These are phyloP conservation scores for Tiliacea aurago DNA, from an alignment of 2,888 invertebrate genomes.

Conservation along the genomic window DNA sequence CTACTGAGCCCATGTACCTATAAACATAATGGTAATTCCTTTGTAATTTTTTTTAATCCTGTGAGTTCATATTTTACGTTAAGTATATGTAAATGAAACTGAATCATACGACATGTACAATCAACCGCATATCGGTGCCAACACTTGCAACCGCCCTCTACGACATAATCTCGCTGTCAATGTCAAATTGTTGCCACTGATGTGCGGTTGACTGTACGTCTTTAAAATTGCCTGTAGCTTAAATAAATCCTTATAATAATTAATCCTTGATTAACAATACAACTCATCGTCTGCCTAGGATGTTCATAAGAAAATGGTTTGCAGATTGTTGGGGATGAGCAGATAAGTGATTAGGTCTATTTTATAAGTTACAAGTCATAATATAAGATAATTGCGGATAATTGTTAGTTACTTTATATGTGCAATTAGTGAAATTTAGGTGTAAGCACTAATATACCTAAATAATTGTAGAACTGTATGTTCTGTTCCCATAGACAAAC, in stretches of 20 bases:
- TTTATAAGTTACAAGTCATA: too few species aligned
- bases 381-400: too few species aligned
- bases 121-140: background rate
- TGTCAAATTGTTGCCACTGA: background rate
- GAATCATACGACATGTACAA: background rate
- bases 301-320: too few species aligned
- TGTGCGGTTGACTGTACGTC: background rate
- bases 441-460: too few species aligned
- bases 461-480: too few species aligned
- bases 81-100: background rate
- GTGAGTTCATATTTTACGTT: background rate
- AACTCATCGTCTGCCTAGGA: background rate
- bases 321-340: too few species aligned
- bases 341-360: too few species aligned
- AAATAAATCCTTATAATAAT: too few species aligned
- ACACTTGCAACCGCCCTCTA: background rate
- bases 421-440: too few species aligned
- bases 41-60: background rate
- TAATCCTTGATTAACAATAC: too few species aligned
- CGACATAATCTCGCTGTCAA: background rate
- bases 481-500: too few species aligned
- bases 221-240: background rate
- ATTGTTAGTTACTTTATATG: too few species aligned
- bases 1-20: constrained; percentile 98
- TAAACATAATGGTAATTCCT: constrained; percentile 20